A percentile compares a stretch with the other conserved stretches of the same genome.
These are phyloP conservation scores for Bilobella aurantiaca DNA, from an alignment of 1,140 invertebrate genomes.

Conservation along the genomic window DNA sequence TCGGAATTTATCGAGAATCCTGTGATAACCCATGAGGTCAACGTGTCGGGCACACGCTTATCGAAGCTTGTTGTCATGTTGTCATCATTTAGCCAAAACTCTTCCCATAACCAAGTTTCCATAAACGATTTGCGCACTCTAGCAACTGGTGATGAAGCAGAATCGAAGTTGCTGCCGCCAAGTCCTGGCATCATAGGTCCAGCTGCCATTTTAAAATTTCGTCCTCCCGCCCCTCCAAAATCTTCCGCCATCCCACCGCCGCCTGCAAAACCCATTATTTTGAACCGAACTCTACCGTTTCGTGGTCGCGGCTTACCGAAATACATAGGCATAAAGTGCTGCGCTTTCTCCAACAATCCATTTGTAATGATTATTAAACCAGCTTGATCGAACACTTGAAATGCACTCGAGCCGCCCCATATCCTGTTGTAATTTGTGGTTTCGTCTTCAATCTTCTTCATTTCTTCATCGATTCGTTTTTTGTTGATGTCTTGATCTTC, in stretches of 20 bases:
- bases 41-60: constrained; percentile 68
- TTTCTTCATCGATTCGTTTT: not conserved
- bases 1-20: constrained; percentile 80
- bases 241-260: not conserved
- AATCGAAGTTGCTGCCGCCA: not conserved
- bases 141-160: no score
- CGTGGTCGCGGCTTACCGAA: not conserved
- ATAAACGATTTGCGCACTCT: constrained; percentile 6
- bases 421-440: not conserved
- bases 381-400: constrained; percentile 17
- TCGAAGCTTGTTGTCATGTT: constrained; percentile 47
- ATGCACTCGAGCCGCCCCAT: not conserved
- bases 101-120: constrained; percentile 49
- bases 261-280: not conserved
- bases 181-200: not conserved
- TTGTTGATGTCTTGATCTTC: constrained; percentile 12
- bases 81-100: constrained; percentile 40
- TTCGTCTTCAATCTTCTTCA: not conserved
- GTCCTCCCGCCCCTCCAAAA: not conserved
- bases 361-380: constrained; percentile 19
- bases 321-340: not conserved
- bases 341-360: not conserved
- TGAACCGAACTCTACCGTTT: not conserved
- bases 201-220: not conserved
- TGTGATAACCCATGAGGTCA: constrained; percentile 83